Percentiles rank a stretch among this genome's conserved stretches.
Evolutionary conservation across 2,113 vertebrate species (phyloP).

Genomic region (Sigmodon hispidus): DNA sequence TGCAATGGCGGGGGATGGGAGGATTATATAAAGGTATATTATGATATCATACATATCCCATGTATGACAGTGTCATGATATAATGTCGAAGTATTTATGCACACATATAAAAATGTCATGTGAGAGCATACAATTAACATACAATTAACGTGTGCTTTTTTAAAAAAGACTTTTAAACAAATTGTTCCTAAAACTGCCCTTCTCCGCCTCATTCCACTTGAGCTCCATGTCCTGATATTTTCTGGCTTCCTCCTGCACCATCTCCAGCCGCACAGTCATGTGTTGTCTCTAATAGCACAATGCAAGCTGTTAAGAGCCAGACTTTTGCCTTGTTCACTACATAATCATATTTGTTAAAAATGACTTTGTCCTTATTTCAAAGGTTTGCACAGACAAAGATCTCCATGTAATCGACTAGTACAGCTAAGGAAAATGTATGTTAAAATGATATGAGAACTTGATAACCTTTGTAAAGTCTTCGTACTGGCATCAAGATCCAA

Average conservation of each 20-base stretch:
- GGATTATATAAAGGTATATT: no score
- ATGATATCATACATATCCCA: no score
- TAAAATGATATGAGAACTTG: conserved; percentile 1
- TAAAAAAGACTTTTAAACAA: not conserved
- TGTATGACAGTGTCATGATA: not conserved
- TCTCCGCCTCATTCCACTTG: not conserved
- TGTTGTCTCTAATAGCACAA: not conserved
- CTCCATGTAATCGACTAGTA: not conserved
- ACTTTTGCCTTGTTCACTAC: not conserved
- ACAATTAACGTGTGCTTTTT: not conserved
- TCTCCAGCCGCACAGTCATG: not conserved
- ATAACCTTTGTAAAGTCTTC: not conserved
- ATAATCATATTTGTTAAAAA: not conserved
- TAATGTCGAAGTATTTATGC: not conserved
- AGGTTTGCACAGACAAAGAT: conserved; percentile 8
- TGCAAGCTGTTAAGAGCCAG: not conserved
- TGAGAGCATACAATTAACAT: no score
- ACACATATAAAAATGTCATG: not conserved
- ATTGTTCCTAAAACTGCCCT: not conserved
- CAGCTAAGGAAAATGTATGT: not conserved
- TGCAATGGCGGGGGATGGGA: no score
- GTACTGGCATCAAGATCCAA: no score
- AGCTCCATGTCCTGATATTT: rapidly evolving
- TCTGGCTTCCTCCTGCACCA: not conserved
- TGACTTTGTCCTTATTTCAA: not conserved